Conservation (phyloP, 2,113 vertebrate genomes). For the Lampris incognitus region DNA sequence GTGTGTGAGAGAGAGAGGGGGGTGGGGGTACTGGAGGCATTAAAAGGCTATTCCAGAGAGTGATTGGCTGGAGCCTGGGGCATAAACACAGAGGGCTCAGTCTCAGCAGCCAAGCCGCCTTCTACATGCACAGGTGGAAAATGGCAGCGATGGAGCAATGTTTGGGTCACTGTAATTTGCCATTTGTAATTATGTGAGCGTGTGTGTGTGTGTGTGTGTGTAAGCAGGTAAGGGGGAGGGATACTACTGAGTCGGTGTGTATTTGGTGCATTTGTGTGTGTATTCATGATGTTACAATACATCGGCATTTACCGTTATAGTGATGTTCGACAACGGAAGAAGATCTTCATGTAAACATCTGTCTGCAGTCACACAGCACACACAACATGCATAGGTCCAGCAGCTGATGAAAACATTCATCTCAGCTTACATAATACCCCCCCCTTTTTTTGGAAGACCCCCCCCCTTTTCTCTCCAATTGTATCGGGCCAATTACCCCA, state of each 20-base stretch:
- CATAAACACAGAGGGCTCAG: conserved; percentile 68
- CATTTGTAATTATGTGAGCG: conserved; percentile 65
- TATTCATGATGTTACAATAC: neutral
- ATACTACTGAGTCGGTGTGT: neutral
- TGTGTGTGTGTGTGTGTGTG: neutral
- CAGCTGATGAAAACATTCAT: no score
- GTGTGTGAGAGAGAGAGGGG: conserved; percentile 3
- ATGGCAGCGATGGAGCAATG: conserved; percentile 49
- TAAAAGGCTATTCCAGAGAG: conserved; percentile 26
- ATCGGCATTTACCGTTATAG: no score
- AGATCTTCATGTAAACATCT: no score
- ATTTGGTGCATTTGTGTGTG: neutral
- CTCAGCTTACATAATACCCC: no score
- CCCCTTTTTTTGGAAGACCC: no score
- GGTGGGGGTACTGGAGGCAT: neutral
- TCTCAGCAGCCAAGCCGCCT: conserved; percentile 16
- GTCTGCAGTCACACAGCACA: no score
- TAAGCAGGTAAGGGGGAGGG: neutral
- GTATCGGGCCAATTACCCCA: no score
- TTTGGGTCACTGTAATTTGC: conserved; percentile 67
- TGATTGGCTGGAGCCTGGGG: conserved; percentile 63
- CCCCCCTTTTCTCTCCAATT: no score
- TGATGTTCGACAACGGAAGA: no score
- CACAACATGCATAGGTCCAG: no score
- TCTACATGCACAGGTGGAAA: conserved; percentile 43